These are phyloP conservation scores for Coregonus ussuriensis DNA, from an alignment of 2,797 vertebrate species.

Conservation along the genomic window DNA sequence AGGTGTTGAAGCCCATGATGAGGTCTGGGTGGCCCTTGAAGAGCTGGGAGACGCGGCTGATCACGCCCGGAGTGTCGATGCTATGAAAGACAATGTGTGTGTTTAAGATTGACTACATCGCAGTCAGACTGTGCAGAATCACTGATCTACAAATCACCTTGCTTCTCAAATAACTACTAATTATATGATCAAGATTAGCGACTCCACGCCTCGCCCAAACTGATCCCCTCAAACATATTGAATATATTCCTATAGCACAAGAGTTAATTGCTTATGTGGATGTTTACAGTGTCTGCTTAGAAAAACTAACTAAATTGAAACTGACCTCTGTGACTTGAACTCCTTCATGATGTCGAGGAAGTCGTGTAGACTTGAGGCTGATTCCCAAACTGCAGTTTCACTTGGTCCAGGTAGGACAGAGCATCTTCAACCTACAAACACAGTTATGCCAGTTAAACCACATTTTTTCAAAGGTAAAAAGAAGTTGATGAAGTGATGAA, in stretches of 20 bases:
- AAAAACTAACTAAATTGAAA: conserved; percentile 10
- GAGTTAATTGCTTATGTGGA: neutral
- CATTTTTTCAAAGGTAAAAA: neutral
- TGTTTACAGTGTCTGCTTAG: neutral
- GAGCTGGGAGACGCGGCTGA: conserved; percentile 96
- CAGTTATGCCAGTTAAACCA: conserved; percentile 3
- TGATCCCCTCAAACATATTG: neutral
- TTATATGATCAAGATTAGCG: neutral
- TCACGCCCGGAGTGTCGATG: conserved; percentile 98
- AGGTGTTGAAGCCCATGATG: conserved; percentile 99
- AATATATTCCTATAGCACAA: neutral
- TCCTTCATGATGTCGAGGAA: conserved; percentile 99
- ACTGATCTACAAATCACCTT: neutral
- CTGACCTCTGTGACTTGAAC: conserved; percentile 97
- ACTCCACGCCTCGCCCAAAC: neutral
- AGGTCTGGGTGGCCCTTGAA: conserved; percentile 98
- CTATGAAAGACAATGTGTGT: conserved; percentile 67
- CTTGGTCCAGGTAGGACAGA: conserved; percentile 97
- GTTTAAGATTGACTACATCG: neutral
- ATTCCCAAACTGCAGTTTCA: conserved; percentile 98
- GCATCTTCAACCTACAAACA: conserved; percentile 92
- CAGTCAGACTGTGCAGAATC: neutral
- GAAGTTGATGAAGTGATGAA: neutral
- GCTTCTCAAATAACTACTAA: too few species aligned
- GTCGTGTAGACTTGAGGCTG: conserved; percentile 99